Base-by-base conservation (phyloP, 2,888 invertebrate genomes). In the Agrochola circellaris region DNA sequence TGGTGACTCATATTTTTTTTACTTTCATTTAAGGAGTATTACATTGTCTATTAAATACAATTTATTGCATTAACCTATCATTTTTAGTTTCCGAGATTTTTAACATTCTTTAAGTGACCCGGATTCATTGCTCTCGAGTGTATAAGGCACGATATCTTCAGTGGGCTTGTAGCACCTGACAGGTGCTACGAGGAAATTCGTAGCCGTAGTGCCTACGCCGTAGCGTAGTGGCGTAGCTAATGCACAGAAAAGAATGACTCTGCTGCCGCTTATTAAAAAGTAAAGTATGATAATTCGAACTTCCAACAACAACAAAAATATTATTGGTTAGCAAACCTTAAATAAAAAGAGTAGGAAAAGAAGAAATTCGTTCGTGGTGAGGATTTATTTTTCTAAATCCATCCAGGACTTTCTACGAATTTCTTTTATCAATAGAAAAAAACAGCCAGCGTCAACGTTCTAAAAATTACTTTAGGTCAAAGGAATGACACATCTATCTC, bases 181-280 rank as follows among this genome's bases (percentile, higher is more conserved):
- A n/a, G 17, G 8, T 58, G 64, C 84, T 81, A 79, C 84, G 73
- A 61, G 30, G n/a, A 54, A 70, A 58, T 30, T 69, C 34, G 85
- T 84, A 82, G 51, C 30, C 17, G 13, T 30, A 48, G 34, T 58
- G 11, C 13, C 51, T 84, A 82, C 85, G 81, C 51, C 81, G 84
- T 81, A 81, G 79, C 23, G 15, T n/a, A 6, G 1, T n/a, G 20
- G 11, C 34, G 34, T n/a, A 68, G 34, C 20, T 17, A 15, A 26
- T 26, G 30, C n/a, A 65, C 8, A 38, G 4, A 26, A 26, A 45
- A 34, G 11, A 17, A 26, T 30, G n/a, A 54, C 17, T 34, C 8
- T 66, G 3, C 30, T 54, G 13, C 7, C 6, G 2, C 15, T 11
- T 56, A n/a, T n/a, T 56, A 56, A 56, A 54, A n/a, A n/a, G 5